A percentile compares a stretch with the other conserved stretches of the same genome.
Evolutionary conservation across 35 echinoderm and acorn worm species (phyloP).

Genomic region (Apostichopus japonicus): DNA sequence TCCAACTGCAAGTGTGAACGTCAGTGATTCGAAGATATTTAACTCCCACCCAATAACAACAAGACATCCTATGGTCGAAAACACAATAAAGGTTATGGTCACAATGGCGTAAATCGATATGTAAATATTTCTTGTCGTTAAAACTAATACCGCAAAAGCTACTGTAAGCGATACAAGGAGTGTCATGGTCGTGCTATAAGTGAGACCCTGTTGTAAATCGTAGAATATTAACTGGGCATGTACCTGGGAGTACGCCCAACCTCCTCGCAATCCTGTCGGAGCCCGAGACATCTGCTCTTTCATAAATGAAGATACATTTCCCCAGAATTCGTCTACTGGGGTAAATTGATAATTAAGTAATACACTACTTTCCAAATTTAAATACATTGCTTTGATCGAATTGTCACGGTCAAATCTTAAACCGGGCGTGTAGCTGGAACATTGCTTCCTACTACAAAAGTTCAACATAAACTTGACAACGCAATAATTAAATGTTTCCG

Average conservation of each 20-base stretch:
- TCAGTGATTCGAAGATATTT: conserved; percentile 85
- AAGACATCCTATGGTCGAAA: conserved; percentile 64
- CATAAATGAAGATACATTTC: conserved; percentile 50
- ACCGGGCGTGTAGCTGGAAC: conserved; percentile 44
- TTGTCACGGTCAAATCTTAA: conserved; percentile 67
- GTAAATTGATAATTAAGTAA: conserved; percentile 30
- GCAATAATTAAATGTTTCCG: conserved; percentile 65
- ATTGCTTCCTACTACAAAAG: neutral
- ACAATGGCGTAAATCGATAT: conserved; percentile 75
- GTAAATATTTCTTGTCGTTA: conserved; percentile 69
- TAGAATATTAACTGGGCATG: conserved; percentile 63
- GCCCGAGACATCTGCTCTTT: conserved; percentile 44
- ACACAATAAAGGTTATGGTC: conserved; percentile 76
- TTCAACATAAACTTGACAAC: neutral
- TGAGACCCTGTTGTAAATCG: conserved; percentile 74
- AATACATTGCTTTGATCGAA: conserved; percentile 24
- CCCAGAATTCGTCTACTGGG: conserved; percentile 71
- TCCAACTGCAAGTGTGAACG: conserved; percentile 83
- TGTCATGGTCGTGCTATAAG: conserved; percentile 49
- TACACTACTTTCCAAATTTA: conserved; percentile 50
- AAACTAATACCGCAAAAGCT: conserved; percentile 64
- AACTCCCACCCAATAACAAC: conserved; percentile 87
- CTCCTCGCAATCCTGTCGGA: conserved; percentile 56
- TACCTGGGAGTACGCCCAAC: conserved; percentile 63
- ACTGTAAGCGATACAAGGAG: conserved; percentile 63